Conservation (phyloP, 2,888 invertebrate genomes). For the Meteorus cinctellus region DNA sequence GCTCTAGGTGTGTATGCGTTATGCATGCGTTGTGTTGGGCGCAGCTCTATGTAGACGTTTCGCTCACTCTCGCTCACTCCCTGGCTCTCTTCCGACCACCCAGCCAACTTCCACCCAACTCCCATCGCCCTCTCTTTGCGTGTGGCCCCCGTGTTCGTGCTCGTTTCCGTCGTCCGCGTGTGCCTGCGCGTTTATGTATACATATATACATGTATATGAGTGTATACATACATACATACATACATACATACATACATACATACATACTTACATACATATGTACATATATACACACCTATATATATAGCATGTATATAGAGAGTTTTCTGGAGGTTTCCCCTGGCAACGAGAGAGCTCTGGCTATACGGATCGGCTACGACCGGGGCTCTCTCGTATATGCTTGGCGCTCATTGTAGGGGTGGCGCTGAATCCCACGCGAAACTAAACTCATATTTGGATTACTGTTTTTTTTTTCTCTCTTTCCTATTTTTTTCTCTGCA, state of each 20-base stretch:
- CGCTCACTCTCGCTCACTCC: slow-evolving; percentile 28
- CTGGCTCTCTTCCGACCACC: slow-evolving; percentile 42
- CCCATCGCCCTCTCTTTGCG: slow-evolving; percentile 33
- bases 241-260: slow-evolving; percentile 46
- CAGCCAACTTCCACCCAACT: slow-evolving; percentile 22
- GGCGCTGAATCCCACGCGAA: slow-evolving; percentile 67
- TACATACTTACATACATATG: background rate
- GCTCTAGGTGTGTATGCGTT: slow-evolving; percentile 52
- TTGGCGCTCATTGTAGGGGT: slow-evolving; percentile 66
- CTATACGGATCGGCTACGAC: slow-evolving; percentile 44
- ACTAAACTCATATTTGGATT: slow-evolving; percentile 21
- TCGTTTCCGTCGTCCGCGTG: slow-evolving; percentile 45
- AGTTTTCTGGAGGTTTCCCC: slow-evolving; percentile 74
- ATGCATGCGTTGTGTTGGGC: slow-evolving; percentile 49
- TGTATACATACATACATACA: no score
- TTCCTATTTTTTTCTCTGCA: background rate
- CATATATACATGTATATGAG: slow-evolving; percentile 30
- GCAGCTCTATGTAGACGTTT: slow-evolving; percentile 54
- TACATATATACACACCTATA: background rate
- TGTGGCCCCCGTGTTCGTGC: slow-evolving; percentile 46
- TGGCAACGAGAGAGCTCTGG: slow-evolving; percentile 68
- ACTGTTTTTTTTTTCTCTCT: background rate
- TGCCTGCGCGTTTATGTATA: slow-evolving; percentile 47
- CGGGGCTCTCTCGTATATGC: slow-evolving; percentile 52
- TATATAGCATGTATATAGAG: slow-evolving; percentile 32